Evolutionary conservation across 2,888 invertebrate species (phyloP).

Genomic region (Drosophila anomalipes): DNA sequence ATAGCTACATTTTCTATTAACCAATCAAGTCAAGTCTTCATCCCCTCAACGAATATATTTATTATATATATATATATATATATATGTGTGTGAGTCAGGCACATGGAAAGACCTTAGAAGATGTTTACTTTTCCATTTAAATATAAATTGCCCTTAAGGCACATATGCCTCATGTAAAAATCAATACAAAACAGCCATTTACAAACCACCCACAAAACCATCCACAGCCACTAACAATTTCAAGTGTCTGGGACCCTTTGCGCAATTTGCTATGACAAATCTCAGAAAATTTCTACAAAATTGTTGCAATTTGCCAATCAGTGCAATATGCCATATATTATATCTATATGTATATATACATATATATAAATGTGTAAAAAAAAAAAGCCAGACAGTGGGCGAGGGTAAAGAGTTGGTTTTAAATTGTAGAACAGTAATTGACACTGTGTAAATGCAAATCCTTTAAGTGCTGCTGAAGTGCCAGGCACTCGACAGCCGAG

Average conservation of each 20-base stretch:
- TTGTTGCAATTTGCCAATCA: slow-evolving; percentile 54
- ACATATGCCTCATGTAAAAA: not conserved
- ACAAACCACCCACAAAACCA: not conserved
- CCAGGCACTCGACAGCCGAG: slow-evolving; percentile 35
- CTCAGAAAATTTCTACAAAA: slow-evolving; percentile 31
- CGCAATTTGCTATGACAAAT: slow-evolving; percentile 22
- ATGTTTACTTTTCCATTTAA: slow-evolving; percentile 41
- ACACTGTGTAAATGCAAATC: slow-evolving; percentile 64
- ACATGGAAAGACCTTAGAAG: slow-evolving; percentile 18
- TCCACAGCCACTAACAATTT: not conserved
- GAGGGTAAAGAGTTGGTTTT: not conserved
- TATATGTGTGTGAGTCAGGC: not conserved
- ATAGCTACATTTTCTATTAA: slow-evolving; percentile 25
- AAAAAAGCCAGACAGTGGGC: not conserved
- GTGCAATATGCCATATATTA: not conserved
- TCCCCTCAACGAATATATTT: not conserved
- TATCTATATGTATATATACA: not conserved
- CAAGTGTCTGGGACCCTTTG: not conserved
- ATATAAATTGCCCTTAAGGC: slow-evolving; percentile 42
- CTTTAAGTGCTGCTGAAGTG: slow-evolving; percentile 63
- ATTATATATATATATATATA: not conserved
- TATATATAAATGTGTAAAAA: not conserved
- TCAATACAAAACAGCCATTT: not conserved
- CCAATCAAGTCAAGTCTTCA: slow-evolving; percentile 8
- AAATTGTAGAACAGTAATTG: slow-evolving; percentile 54